Evolutionary conservation across 2,113 vertebrate species (phyloP).

Genomic region (Tachycineta bicolor): DNA sequence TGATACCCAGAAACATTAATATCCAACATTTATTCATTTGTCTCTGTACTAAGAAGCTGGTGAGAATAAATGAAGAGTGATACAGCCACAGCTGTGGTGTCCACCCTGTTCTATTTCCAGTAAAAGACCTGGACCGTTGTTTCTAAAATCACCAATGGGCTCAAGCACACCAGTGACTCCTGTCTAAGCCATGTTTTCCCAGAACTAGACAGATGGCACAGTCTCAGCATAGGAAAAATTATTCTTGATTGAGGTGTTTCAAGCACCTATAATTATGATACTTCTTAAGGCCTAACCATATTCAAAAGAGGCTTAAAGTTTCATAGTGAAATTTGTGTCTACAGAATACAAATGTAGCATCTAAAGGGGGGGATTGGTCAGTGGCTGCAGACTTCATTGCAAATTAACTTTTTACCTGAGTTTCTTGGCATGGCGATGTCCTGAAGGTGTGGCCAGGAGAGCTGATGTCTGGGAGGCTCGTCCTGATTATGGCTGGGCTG

Average conservation of each 20-base stretch:
- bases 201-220: background rate
- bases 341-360: background rate
- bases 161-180: background rate
- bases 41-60: background rate
- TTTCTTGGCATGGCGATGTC: background rate
- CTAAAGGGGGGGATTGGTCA: background rate
- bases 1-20: no score
- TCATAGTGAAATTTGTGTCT: background rate
- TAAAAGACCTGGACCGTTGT: background rate
- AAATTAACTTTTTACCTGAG: background rate
- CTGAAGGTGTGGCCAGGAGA: background rate
- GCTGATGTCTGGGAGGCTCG: background rate
- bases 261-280: background rate
- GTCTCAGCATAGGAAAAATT: background rate
- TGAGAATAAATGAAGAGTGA: background rate
- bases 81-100: background rate
- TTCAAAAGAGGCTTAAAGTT: background rate
- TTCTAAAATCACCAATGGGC: background rate
- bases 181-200: background rate
- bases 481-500: background rate
- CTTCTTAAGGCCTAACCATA: background rate
- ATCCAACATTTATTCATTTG: background rate
- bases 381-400: background rate
- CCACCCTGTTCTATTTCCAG: background rate
- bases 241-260: background rate